These are phyloP conservation scores for Boloria selene DNA, from an alignment of 2,888 invertebrate genomes.

Conservation along the genomic window DNA sequence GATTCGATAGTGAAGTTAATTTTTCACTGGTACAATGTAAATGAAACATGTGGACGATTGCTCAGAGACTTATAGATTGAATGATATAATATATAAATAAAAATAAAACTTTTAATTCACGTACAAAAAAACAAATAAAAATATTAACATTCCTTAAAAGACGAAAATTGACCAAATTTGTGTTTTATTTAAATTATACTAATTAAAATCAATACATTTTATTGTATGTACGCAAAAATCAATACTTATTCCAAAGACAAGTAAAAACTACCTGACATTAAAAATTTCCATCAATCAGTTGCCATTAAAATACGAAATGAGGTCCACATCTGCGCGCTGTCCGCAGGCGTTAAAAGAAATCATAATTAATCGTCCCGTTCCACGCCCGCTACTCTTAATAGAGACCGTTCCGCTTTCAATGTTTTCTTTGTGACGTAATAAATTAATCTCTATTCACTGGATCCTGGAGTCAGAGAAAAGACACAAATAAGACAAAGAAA, in stretches of 20 bases:
- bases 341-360: constrained; percentile 74
- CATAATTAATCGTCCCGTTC: constrained; percentile 77
- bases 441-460: constrained; percentile 78
- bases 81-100: neutral
- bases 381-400: constrained; percentile 74
- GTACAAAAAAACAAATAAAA: too few relatives aligned
- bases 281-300: constrained; percentile 27
- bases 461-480: constrained; percentile 51
- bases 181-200: too few relatives aligned
- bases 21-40: constrained; percentile 7
- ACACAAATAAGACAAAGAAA: constrained; percentile 62
- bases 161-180: too few relatives aligned
- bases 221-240: too few relatives aligned
- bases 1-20: constrained; percentile 18
- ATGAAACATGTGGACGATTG: neutral
- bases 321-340: constrained; percentile 48
- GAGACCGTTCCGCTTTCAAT: constrained; percentile 75
- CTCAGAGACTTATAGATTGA: neutral
- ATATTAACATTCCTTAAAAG: too few relatives aligned
- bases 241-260: neutral
- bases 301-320: constrained; percentile 51
- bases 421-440: constrained; percentile 77
- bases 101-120: neutral
- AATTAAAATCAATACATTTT: too few relatives aligned
- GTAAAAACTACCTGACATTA: constrained; percentile 8